Conservation (phyloP, 1,140 invertebrate species). For the Psilanteris sp. region DNA sequence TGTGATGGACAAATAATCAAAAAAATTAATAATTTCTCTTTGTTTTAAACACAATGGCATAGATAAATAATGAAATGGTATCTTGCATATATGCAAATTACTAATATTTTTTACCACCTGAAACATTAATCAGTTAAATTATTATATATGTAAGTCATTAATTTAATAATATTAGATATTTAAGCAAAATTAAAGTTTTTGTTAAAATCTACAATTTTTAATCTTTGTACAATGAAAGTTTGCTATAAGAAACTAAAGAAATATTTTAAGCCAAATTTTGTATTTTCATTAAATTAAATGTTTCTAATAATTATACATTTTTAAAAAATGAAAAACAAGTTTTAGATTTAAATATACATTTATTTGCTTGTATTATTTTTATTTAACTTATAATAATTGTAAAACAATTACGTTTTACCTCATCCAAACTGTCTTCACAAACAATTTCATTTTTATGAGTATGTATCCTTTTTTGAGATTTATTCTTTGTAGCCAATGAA, state of each 20-base stretch:
- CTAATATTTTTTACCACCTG: constrained; percentile 73
- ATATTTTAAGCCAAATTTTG: no score
- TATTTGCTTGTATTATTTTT: no score
- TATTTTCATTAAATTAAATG: no score
- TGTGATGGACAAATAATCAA: constrained; percentile 61
- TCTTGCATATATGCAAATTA: constrained; percentile 65
- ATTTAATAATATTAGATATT: no score
- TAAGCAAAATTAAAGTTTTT: neutral
- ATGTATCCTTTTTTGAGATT: constrained; percentile 61
- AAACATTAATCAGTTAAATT: neutral
- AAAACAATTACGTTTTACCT: no score
- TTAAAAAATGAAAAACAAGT: no score
- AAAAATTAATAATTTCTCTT: constrained; percentile 60
- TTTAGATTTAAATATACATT: no score
- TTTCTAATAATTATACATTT: no score
- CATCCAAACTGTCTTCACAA: constrained; percentile 66
- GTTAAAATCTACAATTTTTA: no score
- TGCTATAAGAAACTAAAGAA: no score
- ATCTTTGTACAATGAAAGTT: no score
- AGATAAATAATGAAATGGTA: constrained; percentile 59
- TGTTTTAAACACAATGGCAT: constrained; percentile 54
- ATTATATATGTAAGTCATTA: neutral
- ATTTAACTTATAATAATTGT: no score
- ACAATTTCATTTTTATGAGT: constrained; percentile 60
- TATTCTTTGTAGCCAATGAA: constrained; percentile 61